Conservation (phyloP, 2,113 vertebrate species). For the Neomonachus schauinslandi region DNA sequence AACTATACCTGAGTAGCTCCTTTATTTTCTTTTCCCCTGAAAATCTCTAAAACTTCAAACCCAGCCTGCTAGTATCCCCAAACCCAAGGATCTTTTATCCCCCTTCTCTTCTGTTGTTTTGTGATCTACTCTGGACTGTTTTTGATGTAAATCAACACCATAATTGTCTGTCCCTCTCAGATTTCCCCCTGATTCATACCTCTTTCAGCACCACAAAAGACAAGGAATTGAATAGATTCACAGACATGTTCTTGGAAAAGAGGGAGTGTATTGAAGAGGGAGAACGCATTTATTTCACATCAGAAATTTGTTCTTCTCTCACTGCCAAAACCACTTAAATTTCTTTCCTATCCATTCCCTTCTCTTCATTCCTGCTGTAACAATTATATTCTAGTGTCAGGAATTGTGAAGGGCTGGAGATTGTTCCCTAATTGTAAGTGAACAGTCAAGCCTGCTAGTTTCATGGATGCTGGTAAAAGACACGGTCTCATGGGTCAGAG, state of each 20-base stretch:
- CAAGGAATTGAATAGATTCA: neutral
- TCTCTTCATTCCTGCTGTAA: neutral
- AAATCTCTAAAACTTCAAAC: neutral
- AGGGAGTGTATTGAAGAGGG: neutral
- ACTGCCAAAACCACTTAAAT: neutral
- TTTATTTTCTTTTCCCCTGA: neutral
- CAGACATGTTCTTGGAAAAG: neutral
- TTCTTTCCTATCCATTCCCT: neutral
- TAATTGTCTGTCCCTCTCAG: neutral
- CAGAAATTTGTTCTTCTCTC: neutral
- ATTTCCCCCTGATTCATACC: neutral
- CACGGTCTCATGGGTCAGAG: neutral
- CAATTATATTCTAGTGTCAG: neutral
- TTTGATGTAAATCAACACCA: neutral
- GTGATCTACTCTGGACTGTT: neutral
- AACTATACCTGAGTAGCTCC: neutral
- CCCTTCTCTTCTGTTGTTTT: neutral
- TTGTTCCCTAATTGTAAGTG: neutral
- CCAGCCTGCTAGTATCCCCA: neutral
- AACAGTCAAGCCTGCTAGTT: neutral
- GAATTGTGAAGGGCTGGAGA: neutral
- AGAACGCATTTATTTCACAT: slow-evolving; percentile 22
- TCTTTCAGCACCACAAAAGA: neutral
- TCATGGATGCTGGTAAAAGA: neutral
- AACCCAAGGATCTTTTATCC: neutral